Conservation (phyloP, 2,113 vertebrate species). For the Sinocyclocheilus grahami region DNA sequence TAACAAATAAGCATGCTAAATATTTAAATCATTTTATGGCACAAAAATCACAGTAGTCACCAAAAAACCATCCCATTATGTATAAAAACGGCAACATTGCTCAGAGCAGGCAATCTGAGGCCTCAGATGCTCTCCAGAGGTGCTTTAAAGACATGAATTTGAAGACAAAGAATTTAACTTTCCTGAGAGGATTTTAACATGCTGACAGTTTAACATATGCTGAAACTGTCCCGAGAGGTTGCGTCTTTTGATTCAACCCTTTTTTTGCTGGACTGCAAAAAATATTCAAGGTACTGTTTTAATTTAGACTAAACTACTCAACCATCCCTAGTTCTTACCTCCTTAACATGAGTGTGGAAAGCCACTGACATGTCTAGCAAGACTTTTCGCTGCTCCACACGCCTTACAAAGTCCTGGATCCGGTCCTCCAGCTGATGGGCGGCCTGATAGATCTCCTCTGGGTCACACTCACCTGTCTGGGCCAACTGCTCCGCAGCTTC, state of each 20-base stretch:
- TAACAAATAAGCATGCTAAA: background rate
- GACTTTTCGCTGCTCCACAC: slow-evolving; percentile 97
- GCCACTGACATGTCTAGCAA: slow-evolving; percentile 98
- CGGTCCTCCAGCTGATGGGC: slow-evolving; percentile 97
- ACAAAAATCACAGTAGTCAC: background rate
- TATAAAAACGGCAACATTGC: background rate
- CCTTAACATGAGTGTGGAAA: slow-evolving; percentile 98
- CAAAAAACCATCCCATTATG: background rate
- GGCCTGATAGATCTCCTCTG: slow-evolving; percentile 98
- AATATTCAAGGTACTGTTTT: background rate
- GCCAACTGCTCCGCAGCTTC: slow-evolving; percentile 98
- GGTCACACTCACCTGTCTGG: slow-evolving; percentile 98
- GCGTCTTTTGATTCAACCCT: background rate
- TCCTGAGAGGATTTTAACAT: background rate
- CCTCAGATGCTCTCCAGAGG: background rate
- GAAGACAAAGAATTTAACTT: background rate
- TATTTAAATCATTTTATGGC: slow-evolving; percentile 42
- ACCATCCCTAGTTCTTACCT: slow-evolving; percentile 75
- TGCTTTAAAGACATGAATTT: background rate
- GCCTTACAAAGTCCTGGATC: slow-evolving; percentile 97
- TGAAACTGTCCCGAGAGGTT: background rate
- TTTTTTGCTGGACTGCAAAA: background rate
- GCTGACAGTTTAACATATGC: background rate
- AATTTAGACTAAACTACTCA: background rate
- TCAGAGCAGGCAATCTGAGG: background rate